Conservation (phyloP, 2,888 invertebrate species). For the Synergus itoensis region DNA sequence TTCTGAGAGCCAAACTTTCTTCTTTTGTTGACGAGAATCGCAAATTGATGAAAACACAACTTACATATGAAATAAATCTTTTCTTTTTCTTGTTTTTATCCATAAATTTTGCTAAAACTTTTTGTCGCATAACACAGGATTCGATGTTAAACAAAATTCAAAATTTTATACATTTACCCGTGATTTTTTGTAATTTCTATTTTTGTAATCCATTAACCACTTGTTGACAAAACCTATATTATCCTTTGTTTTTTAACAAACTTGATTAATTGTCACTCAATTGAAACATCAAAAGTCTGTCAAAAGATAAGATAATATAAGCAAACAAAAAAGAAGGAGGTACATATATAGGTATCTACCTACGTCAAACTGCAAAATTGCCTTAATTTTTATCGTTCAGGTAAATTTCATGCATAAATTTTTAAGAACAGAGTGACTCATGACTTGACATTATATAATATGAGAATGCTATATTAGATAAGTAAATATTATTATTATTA, state of each 20-base stretch:
- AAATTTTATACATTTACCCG: too few species aligned
- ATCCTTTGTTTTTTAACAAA: too few species aligned
- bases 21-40: background rate
- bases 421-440: background rate
- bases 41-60: background rate
- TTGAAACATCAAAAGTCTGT: too few species aligned
- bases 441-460: background rate
- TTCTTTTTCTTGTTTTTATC: background rate
- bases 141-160: too few species aligned
- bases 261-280: too few species aligned
- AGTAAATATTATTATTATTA: background rate
- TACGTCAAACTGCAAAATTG: background rate
- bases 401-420: background rate
- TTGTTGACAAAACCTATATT: too few species aligned
- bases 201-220: too few species aligned
- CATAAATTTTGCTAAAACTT: background rate
- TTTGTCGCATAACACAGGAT: too few species aligned
- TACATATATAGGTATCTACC: background rate
- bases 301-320: background rate
- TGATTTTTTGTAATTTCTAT: too few species aligned
- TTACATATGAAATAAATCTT: background rate
- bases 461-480: background rate
- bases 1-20: slow-evolving; percentile 15
- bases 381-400: background rate
- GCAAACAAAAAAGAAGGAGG: background rate